Evolutionary conservation across 1,140 invertebrate genomes (phyloP), one percentile per base, ranked within the genome.

Genomic region (Thalassaphorura encarpata): DNA sequence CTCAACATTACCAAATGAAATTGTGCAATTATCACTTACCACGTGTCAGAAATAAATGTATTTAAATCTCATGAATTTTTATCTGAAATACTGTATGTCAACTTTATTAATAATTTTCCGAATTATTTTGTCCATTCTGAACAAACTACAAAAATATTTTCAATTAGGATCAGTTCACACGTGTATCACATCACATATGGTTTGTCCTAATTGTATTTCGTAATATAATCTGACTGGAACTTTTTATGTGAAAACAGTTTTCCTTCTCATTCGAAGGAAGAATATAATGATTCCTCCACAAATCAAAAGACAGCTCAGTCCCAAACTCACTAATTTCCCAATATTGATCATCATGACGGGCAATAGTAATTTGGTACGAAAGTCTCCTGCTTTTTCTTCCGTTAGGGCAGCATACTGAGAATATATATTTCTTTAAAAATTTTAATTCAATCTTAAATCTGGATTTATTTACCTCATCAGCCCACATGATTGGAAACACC

Each of bases 401-500:
- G 33, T 36, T 18, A 49, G 40, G 13, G 49, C 15, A 24, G 46
- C 46, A n/a, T 23, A 41, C 40, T n/a, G n/a, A n/a, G n/a, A n/a
- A n/a, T n/a, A n/a, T 52, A 31, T 3, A 41, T 40, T 15, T 43
- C 6, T 11, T 43, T 15, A 43, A 43, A 43, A 19, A 8, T 11
- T 8, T 11, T 6, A 6, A 8, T 47, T 47, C 3, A 24, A 19
- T 24, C 16, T 40, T 40, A 52, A 6, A 3, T 27, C 13, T 40
- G 6, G 5, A 41, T 21, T 3, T n/a, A 24, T 19, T 39, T 19
- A 76, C 75, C 71, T 78, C 76, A 64, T 80, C 77, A 23, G 77
- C 66, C 78, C 77, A 80, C 0, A 78, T 39, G 18, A 78, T 47
- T 0, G 77, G 78, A 57, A 78, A 75, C 16, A 78, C 59, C 16